A percentile compares a stretch with the other conserved stretches of the same genome.
These are phyloP conservation scores for Trichosurus vulpecula DNA, from an alignment of 2,797 vertebrate genomes.

Conservation along the genomic window DNA sequence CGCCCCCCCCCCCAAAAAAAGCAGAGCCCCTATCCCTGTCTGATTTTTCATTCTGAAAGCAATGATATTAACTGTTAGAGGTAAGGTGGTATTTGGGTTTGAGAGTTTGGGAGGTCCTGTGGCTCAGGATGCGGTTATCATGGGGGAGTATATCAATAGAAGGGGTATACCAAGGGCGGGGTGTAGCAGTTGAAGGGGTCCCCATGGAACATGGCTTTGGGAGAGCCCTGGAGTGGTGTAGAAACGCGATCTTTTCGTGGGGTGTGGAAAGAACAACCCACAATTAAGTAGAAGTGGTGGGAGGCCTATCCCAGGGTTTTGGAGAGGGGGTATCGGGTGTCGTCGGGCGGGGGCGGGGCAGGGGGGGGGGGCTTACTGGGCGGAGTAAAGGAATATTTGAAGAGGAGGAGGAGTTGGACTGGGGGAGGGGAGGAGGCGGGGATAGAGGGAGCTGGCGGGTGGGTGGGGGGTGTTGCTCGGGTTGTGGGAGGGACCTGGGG, in stretches of 20 bases:
- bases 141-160: not conserved
- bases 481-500: not conserved
- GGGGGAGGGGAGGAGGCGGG: not conserved
- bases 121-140: not conserved
- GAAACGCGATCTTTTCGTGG: not conserved
- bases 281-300: too few species aligned
- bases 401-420: not conserved
- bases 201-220: not conserved
- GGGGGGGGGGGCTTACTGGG: conserved; percentile 7
- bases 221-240: not conserved
- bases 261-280: too few species aligned
- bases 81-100: not conserved
- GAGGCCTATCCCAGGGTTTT: not conserved
- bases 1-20: not conserved
- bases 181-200: not conserved
- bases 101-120: not conserved
- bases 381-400: not conserved
- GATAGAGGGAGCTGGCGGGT: not conserved
- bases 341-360: not conserved
- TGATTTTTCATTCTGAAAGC: not conserved
- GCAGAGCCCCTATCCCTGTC: not conserved
- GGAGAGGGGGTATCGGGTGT: not conserved
- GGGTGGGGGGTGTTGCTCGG: not conserved
- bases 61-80: not conserved
- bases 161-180: not conserved